These are phyloP conservation scores for Ictalurus punctatus DNA, from an alignment of 2,113 vertebrate species.

Conservation along the genomic window DNA sequence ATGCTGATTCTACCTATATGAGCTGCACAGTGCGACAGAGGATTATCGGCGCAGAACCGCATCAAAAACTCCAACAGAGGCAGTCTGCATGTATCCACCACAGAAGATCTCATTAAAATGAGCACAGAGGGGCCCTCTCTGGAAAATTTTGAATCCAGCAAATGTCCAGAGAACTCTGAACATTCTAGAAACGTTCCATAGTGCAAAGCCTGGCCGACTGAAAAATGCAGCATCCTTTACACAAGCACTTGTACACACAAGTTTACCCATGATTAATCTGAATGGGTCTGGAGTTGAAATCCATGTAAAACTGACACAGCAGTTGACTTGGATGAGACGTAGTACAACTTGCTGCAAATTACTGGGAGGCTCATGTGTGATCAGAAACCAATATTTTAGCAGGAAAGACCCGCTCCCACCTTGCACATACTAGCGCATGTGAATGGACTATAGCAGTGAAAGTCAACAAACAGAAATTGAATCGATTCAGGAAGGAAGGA, in stretches of 20 bases:
- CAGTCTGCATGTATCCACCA: no score
- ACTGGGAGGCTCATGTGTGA: not conserved
- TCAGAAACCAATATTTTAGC: not conserved
- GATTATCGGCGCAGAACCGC: no score
- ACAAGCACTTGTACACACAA: not conserved
- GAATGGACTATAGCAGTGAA: not conserved
- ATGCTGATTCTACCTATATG: no score
- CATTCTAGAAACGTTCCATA: no score
- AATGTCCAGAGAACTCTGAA: no score
- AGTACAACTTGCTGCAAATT: not conserved
- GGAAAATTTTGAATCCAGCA: no score
- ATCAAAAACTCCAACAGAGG: no score
- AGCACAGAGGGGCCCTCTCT: no score
- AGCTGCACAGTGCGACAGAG: no score
- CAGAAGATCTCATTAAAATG: no score
- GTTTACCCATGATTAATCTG: not conserved
- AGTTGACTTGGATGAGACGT: not conserved
- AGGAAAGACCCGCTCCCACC: not conserved
- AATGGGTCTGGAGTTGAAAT: not conserved
- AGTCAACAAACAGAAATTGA: not conserved
- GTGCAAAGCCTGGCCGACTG: no score
- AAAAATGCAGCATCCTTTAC: not conserved
- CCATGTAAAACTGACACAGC: not conserved
- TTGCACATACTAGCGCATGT: not conserved
- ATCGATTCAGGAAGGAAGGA: not conserved